Evolutionary conservation across 2,888 invertebrate genomes (phyloP), one percentile per base, ranked within the genome.

Genomic region (Hetaerina titia): DNA sequence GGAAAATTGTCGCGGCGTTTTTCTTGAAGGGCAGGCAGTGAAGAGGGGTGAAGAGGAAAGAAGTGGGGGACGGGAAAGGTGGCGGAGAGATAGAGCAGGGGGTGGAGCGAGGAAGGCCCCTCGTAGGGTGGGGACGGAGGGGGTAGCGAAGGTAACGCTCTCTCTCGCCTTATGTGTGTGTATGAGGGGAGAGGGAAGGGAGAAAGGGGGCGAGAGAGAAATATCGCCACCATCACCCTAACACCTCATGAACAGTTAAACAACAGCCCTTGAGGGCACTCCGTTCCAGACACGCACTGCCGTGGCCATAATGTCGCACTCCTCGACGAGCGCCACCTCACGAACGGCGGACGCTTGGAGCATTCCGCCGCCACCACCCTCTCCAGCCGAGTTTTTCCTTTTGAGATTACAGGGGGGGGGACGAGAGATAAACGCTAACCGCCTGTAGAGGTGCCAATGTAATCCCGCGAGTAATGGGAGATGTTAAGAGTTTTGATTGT

Each of bases 251-350:
- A n/a, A 17, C 90, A 58, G 60, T 60, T 63, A 69, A 69, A 69
- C 69, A 69, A 90, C 90, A 13, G 31, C 60, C 25, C 60, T 90
- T 60, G n/a, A 90, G 17, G 90, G 90, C 90, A 25, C 90, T 90
- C 60, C 11, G 58, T 58, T 60, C 58, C 25, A 63, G 90, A 90
- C 90, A 90, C 90, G 90, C 90, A 90, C 90, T 64, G 45, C 22
- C 90, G 57, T n/a, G n/a, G 60, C 90, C 25, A 17, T 90, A 45
- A 64, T 90, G 90, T 90, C 90, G 31, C 90, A 90, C 90, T 25
- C 31, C 63, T 64, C 90, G 90, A 45, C 63, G 56, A 6, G 90
- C 45, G 57, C 15, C 58, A n/a, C 13, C 90, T 31, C 69, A 69
- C 69, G 69, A 69, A 69, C n/a, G 22, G 6, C n/a, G n/a, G 69